Base-by-base conservation (phyloP, 2,113 vertebrate species). In the Cynocephalus volans region DNA sequence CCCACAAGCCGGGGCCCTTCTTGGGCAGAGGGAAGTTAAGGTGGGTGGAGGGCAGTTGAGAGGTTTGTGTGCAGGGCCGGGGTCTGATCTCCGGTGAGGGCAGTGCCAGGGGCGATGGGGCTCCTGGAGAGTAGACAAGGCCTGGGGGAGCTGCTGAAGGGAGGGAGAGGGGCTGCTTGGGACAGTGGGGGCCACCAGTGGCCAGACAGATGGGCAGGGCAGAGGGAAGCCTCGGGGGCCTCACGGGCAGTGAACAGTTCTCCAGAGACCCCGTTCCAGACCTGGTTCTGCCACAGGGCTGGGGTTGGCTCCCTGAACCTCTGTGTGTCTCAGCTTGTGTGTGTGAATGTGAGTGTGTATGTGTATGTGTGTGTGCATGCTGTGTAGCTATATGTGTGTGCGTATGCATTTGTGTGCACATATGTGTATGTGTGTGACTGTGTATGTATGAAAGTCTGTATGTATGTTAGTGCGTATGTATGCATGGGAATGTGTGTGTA, bases 391-490 rank as follows among this genome's bases (percentile, higher is more conserved):
- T 50, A 3, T 76, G 45, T 13, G 28, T 31, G 15, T 33, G 17
- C 15, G 26, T 19, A 15, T 41, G 23, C 23, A 9, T 28, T 10
- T 2, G 8, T 31, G 54, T 60, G 50, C 23, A 7, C 3, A 0
- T n/a, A 8, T 67, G 50, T n/a, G 0, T 58, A 24, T 4, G 26
- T 4, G 10, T 11, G 1, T 54, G n/a, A 0, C 5, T 8, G 28
- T 14, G 58, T 52, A 19, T n/a, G 1, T 26, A 33, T 45, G 54
- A 8, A 8, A 6, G 4, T n/a, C 4, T 58, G 52, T 45, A 1
- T 69, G 21, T 64, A 69, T 69, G 33, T 72, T 0, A 19, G 48
- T 8, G 12, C 4, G 4, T 13, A 9, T 33, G 36, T 7, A 1
- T 33, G 13, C 17, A 8, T 12, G 4, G 2, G 62, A 6, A 12